phyloP scores from a whole-genome alignment of 2,888 invertebrate genomes.

The Polymixis flavicincta region DNA sequence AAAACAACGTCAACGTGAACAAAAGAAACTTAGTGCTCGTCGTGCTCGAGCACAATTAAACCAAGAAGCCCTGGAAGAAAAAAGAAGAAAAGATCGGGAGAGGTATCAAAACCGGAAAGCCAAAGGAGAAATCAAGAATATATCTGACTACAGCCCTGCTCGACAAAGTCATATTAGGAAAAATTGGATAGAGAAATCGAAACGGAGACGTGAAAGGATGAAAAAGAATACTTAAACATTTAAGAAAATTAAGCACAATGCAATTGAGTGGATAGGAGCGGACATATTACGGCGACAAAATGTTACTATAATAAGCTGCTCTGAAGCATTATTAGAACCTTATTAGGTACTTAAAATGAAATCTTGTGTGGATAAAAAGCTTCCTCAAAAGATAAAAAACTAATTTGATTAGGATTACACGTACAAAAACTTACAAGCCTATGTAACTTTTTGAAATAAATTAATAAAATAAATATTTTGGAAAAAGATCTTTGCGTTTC shows the following conservation, averaged over 20 bases:
- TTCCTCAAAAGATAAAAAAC: no score
- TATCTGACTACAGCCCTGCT: constrained; percentile 42
- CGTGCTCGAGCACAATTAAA: constrained; percentile 14
- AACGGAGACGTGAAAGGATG: not conserved
- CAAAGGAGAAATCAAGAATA: constrained; percentile 34
- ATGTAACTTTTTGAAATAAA: no score
- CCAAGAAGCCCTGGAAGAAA: constrained; percentile 22
- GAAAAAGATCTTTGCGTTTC: no score
- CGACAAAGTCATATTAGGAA: constrained; percentile 7
- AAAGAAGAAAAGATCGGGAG: constrained; percentile 20
- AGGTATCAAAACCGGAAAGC: constrained; percentile 26
- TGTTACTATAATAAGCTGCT: not conserved
- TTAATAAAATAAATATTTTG: no score
- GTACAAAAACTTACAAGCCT: no score
- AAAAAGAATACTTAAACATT: not conserved
- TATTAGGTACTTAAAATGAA: no score
- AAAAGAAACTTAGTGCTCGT: constrained; percentile 12
- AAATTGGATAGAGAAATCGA: constrained; percentile 12
- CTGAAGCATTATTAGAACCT: not conserved
- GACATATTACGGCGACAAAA: not conserved
- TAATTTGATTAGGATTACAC: no score
- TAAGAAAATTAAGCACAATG: no score
- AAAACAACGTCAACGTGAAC: not conserved
- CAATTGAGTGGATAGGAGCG: not conserved
- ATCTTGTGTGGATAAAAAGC: no score